Evolutionary conservation across 2,797 vertebrate genomes (phyloP), one percentile per base, ranked within the genome.

Genomic region (Centropyge bicolor): DNA sequence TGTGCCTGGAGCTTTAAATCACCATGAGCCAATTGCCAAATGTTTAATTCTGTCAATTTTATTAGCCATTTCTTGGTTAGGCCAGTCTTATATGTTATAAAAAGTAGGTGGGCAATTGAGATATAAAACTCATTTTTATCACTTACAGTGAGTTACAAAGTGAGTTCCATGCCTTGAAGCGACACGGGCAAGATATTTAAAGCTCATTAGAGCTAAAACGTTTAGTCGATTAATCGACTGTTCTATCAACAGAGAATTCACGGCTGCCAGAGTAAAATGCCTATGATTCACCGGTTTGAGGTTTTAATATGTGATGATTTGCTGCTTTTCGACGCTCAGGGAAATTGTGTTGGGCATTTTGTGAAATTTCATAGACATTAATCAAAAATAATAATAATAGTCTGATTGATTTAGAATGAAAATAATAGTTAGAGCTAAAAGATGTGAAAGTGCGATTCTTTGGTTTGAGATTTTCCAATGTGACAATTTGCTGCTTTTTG

Each of bases 1-100:
- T 40, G 14, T 48, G 52, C 22, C 9, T 3, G 8, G 8, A 48
- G 27, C 40, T 90, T 83, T 68, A 60, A 74, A 82, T 76, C 8
- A 80, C 40, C 20, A 36, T 19, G 1, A 64, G 16, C 27, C 17
- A 41, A 40, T 3, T 24, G 38, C 20, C 14, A 69, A 65, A 66
- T 1, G 43, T 35, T 68, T 49, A 12, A 65, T 69, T 67, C 16
- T 67, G 41, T 54, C 51, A 19, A 3, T 64, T 69, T 54, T 51
- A 72, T 46, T 24, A 36, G 22, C 36, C 40, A 52, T 20, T 41
- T 69, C 36, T 45, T 54, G 20, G 31, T 40, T 16, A 31, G 22
- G 65, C 22, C 16, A 35, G 36, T 61, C 43, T n/a, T 51, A 4
- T 27, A 13, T 60, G 24, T 49, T 40, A 5, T 54, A 41, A 70